phyloP scores from a whole-genome alignment of 2,113 vertebrate genomes.

The Nannobrachium achirus region DNA sequence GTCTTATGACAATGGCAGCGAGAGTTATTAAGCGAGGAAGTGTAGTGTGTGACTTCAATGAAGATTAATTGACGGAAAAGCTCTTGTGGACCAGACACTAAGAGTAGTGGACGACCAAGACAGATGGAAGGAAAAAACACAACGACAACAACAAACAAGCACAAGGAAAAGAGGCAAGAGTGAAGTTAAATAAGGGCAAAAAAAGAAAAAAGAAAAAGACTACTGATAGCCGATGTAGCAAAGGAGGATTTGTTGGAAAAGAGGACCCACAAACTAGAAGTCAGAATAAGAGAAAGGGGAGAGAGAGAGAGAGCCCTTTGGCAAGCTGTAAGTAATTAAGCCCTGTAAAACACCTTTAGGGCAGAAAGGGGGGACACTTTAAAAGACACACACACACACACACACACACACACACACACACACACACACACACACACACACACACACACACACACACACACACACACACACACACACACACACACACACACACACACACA shows the following conservation, averaged over 20 bases:
- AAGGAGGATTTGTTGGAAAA: slow-evolving; percentile 62
- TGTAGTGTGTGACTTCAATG: slow-evolving; percentile 47
- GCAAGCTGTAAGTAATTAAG: slow-evolving; percentile 85
- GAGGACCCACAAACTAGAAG: slow-evolving; percentile 81
- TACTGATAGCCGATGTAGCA: slow-evolving; percentile 44
- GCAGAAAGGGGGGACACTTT: slow-evolving; percentile 79
- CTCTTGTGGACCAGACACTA: slow-evolving; percentile 34
- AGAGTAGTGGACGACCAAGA: not conserved
- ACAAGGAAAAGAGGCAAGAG: slow-evolving; percentile 4
- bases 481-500: not conserved
- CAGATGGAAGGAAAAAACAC: slow-evolving; percentile 19
- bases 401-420: slow-evolving; percentile 4
- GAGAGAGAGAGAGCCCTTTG: slow-evolving; percentile 78
- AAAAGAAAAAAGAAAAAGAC: slow-evolving; percentile 23
- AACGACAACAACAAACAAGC: slow-evolving; percentile 31
- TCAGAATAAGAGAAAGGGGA: no score
- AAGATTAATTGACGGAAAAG: slow-evolving; percentile 54
- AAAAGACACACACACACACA: slow-evolving; percentile 68
- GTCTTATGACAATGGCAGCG: slow-evolving; percentile 39
- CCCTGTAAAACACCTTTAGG: slow-evolving; percentile 83
- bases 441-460: slow-evolving; percentile 11
- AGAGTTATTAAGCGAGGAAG: slow-evolving; percentile 62
- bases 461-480: not conserved
- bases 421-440: slow-evolving; percentile 15
- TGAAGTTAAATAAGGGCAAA: not conserved